These are phyloP conservation scores for Falcunculus frontatus DNA, from an alignment of 2,113 vertebrate genomes.

Conservation along the genomic window DNA sequence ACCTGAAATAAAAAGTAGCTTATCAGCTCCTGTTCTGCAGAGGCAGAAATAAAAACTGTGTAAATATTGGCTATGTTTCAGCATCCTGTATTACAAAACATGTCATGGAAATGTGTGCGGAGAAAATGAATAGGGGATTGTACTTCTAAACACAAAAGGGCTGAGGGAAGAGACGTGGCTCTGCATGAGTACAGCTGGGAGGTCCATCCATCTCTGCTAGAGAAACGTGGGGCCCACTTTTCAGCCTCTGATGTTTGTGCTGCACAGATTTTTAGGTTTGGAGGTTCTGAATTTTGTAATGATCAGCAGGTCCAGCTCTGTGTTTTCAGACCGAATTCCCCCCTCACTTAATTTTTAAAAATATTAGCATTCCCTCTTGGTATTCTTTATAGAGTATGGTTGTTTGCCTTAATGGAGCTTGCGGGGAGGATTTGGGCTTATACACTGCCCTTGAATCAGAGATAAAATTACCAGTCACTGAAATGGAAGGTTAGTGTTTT, in stretches of 20 bases:
- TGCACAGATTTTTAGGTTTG: neutral
- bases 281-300: neutral
- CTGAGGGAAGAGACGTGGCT: neutral
- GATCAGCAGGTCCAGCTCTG: neutral
- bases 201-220: too few species aligned
- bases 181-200: neutral
- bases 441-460: neutral
- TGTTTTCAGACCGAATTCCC: neutral
- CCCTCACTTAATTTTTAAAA: neutral
- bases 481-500: neutral
- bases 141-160: neutral
- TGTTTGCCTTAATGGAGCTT: neutral
- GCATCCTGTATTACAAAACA: neutral
- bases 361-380: neutral
- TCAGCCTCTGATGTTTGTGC: neutral
- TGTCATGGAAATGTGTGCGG: neutral
- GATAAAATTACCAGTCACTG: neutral
- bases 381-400: neutral
- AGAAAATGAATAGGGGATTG: neutral
- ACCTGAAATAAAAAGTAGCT: constrained; percentile 33
- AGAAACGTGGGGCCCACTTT: accelerated
- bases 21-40: constrained; percentile 23
- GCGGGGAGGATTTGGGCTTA: neutral
- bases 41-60: neutral
- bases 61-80: constrained; percentile 24